Evolutionary conservation across 2,888 invertebrate genomes (phyloP).

Genomic region (Peribatodes rhomboidaria): DNA sequence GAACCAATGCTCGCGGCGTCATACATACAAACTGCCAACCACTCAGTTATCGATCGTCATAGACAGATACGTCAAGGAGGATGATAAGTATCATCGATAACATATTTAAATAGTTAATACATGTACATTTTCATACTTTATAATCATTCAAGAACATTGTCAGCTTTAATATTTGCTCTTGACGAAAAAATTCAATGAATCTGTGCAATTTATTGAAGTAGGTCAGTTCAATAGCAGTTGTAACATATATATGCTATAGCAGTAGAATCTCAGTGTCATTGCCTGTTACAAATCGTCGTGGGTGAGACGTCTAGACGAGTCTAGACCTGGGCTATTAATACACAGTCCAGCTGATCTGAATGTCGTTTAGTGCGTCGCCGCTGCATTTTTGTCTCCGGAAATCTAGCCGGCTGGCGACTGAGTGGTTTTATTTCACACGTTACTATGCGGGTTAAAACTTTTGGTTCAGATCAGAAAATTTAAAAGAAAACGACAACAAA

Average conservation of each 20-base stretch:
- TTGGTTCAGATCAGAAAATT: too few species aligned
- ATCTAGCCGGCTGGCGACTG: background rate
- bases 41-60: too few species aligned
- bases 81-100: too few species aligned
- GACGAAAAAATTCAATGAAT: background rate
- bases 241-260: conserved; percentile 39
- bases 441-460: background rate
- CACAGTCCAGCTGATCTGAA: conserved; percentile 41
- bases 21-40: too few species aligned
- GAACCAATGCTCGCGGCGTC: too few species aligned
- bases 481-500: too few species aligned
- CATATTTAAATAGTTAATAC: too few species aligned
- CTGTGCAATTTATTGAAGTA: conserved; percentile 43
- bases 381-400: conserved; percentile 21
- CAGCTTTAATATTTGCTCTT: too few species aligned
- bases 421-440: background rate
- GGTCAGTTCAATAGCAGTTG: conserved; percentile 35
- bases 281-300: conserved; percentile 50
- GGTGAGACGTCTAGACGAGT: conserved; percentile 56
- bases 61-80: too few species aligned
- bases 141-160: too few species aligned
- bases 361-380: conserved; percentile 13
- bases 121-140: too few species aligned
- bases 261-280: conserved; percentile 57
- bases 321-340: conserved; percentile 52